Evolutionary conservation across 2,888 invertebrate species (phyloP), one percentile per base, ranked within the genome.

Genomic region (Lasioglossum oenotherae): DNA sequence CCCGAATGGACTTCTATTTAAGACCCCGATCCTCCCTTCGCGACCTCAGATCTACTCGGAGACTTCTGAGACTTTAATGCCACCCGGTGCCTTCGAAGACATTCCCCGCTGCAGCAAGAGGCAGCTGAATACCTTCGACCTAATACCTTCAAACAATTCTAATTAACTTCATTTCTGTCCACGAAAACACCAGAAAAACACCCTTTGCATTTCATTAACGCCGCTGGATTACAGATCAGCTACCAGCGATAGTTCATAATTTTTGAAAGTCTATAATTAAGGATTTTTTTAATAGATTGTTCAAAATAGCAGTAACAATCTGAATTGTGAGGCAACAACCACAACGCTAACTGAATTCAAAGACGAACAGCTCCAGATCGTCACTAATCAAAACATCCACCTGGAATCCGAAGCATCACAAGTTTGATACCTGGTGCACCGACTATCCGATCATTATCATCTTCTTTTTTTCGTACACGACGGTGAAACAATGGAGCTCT

Each of bases 1-100:
- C 69, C 57, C 44, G 77, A 27, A 73, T 46, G 74, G 72, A 46
- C 74, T 81, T 60, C 78, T 57, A 79, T 86, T 86, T 82, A 41
- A 82, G 67, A 74, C 69, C 27, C 23, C 23, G 60, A 23, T 23
- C 38, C 38, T n/a, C 35, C 53, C 41, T 16, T 14, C 31, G 57
- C 49, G 81, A 72, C 67, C 73, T 46, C 74, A 0, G 57, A 31
- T 74, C 31, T 49, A 23, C 46, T 41, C 49, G 77, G 72, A 73
- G 14, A 53, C 73, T 81, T 77, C 46, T 23, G 41, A 49, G 71
- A 16, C 27, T 31, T 44, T 67, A 38, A 38, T 38, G 69, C 38
- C 35, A 19, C 35, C 38, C 35, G 69, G 2, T 64, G 64, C 19
- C 64, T n/a, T n/a, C 64, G 16, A 31, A 31, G 64, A 19, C 31